Evolutionary conservation across 2,797 vertebrate genomes (phyloP).

Genomic region (Acanthornis magna): DNA sequence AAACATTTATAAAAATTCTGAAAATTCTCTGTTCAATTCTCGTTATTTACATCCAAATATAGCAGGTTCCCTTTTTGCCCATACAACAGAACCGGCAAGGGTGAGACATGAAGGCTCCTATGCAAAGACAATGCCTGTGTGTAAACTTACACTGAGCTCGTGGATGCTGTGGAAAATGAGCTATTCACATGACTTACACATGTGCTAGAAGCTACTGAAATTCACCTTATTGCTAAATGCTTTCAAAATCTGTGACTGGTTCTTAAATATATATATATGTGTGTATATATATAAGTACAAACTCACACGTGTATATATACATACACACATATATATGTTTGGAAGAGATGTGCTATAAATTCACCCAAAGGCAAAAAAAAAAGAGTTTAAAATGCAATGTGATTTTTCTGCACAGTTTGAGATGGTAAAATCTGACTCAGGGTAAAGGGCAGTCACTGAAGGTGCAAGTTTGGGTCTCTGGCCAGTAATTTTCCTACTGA

Average conservation of each 20-base stretch:
- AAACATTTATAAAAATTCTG: constrained; percentile 73
- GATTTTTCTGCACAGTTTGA: neutral
- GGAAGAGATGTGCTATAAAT: constrained; percentile 57
- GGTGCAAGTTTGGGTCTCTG: neutral
- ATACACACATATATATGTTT: neutral
- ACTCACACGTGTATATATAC: neutral
- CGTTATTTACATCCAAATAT: constrained; percentile 66
- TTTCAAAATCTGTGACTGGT: constrained; percentile 44
- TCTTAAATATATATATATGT: neutral
- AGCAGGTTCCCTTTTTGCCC: constrained; percentile 54
- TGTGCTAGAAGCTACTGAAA: constrained; percentile 62
- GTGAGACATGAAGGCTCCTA: constrained; percentile 24
- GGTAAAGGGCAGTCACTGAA: neutral
- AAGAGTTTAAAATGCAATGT: neutral
- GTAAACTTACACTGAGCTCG: neutral
- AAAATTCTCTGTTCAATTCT: constrained; percentile 61
- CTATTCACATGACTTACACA: constrained; percentile 40
- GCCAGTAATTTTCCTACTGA: neutral
- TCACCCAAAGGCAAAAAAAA: neutral
- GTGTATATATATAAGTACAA: neutral
- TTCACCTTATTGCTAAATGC: constrained; percentile 73
- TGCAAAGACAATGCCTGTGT: constrained; percentile 4
- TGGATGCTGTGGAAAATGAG: constrained; percentile 42
- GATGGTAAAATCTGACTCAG: constrained; percentile 13
- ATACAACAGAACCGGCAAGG: constrained; percentile 38